A percentile compares a stretch with the other conserved stretches of the same genome.
Evolutionary conservation across 2,113 vertebrate genomes (phyloP).

Genomic region (Otis tarda): DNA sequence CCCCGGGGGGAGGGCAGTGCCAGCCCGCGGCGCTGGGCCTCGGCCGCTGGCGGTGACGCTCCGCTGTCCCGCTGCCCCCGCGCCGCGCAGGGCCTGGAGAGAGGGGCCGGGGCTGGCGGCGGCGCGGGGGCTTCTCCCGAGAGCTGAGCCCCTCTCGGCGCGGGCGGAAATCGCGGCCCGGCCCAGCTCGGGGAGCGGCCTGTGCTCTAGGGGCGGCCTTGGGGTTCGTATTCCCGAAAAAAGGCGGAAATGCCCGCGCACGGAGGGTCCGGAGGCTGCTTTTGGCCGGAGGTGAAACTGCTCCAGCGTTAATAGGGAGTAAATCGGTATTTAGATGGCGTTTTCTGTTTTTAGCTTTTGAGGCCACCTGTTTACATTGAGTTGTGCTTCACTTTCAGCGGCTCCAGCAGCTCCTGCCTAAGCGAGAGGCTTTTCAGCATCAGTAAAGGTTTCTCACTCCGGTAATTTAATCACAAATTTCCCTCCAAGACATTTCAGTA

Average conservation of each 20-base stretch:
- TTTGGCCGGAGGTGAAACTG: not conserved
- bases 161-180: rapidly evolving
- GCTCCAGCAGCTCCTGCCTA: not conserved
- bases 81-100: no score
- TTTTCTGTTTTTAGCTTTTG: not conserved
- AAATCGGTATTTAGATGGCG: not conserved
- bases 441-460: not conserved
- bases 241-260: no score
- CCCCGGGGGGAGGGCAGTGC: no score
- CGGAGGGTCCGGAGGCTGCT: not conserved
- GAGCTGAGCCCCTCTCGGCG: no score
- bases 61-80: no score
- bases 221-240: no score
- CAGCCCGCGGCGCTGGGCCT: not conserved
- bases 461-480: not conserved
- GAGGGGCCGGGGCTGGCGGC: not conserved
- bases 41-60: no score
- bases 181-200: not conserved
- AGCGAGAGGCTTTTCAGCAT: not conserved
- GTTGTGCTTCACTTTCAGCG: not conserved
- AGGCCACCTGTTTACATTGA: not conserved
- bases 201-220: no score
- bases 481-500: not conserved
- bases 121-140: not conserved
- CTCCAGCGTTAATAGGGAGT: not conserved